Evolutionary conservation across 2,888 invertebrate genomes (phyloP).

Genomic region (Erynnis tages): DNA sequence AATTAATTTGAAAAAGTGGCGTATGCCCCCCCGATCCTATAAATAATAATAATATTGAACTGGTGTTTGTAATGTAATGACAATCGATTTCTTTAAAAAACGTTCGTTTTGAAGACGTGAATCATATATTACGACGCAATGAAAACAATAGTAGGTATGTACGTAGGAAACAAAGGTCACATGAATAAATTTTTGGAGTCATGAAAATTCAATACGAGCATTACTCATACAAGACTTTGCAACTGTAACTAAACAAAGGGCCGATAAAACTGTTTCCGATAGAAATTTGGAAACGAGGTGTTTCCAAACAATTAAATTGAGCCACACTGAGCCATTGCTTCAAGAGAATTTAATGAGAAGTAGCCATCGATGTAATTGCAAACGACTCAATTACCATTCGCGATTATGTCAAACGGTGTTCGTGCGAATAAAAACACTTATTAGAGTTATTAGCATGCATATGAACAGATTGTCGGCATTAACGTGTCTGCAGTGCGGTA

Average conservation of each 20-base stretch:
- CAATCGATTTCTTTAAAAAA: no score
- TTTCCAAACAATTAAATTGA: no score
- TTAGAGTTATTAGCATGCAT: conserved; percentile 29
- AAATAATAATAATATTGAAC: no score
- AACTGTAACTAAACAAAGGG: no score
- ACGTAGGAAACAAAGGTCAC: conserved; percentile 62
- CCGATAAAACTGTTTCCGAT: no score
- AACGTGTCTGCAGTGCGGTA: conserved; percentile 47
- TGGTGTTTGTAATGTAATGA: no score
- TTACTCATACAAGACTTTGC: conserved; percentile 49
- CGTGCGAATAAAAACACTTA: conserved; percentile 32
- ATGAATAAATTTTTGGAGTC: conserved; percentile 57
- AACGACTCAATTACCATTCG: background rate
- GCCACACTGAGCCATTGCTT: no score
- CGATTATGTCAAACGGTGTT: background rate
- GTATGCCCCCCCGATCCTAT: no score
- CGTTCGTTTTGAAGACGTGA: no score
- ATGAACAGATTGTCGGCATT: conserved; percentile 40
- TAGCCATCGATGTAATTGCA: no score
- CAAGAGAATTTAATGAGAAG: no score
- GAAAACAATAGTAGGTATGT: conserved; percentile 54
- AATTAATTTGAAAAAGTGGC: conserved; percentile 12
- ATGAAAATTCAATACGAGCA: conserved; percentile 58
- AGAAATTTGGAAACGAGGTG: no score
- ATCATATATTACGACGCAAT: conserved; percentile 47